Evolutionary conservation across 2,888 invertebrate species (phyloP), one percentile per base, ranked within the genome.

Genomic region (Tinea pellionella): DNA sequence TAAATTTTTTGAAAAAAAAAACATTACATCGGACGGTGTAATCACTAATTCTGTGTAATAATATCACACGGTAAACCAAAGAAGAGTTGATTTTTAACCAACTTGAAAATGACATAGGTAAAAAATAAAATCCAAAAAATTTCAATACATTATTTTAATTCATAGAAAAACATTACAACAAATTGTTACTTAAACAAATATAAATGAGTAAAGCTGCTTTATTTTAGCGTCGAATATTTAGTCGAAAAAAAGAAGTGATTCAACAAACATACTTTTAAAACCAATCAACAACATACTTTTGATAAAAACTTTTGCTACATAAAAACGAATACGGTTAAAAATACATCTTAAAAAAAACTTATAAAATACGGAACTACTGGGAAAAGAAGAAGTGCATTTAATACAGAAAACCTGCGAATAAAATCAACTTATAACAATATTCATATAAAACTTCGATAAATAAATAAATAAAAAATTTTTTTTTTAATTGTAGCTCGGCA

Each of bases 121-220:
- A n/a, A 37, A 37, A 9, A 37, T 19, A 42, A 59, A 59, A 59
- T 15, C 4, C 53, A 53, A 6, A 13, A 13, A 57, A 29, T 70
- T 72, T 73, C n/a, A 69, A 75, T 81, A 77, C 75, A 77, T 75
- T 59, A 73, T 75, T 80, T 83, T 81, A 75, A 77, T 86, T 85
- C 81, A 84, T 86, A 78, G 78, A 82, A 79, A 87, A 88, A 81
- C 84, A 81, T 88, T 85, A 87, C 87, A 88, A 87, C 84, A 86
- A 83, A 86, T 80, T 85, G 84, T 85, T 79, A 85, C 79, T 80
- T 82, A 81, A 79, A 75, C 74, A 79, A 59, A 59, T 82, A 78
- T 86, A 89, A 84, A 87, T 81, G 83, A 80, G 63, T 85, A 85
- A 86, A 86, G 85, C 84, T 85, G 86, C 83, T 77, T 78, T 71